phyloP scores from a whole-genome alignment of 2,888 invertebrate species.

The Ophion slaviceki region DNA sequence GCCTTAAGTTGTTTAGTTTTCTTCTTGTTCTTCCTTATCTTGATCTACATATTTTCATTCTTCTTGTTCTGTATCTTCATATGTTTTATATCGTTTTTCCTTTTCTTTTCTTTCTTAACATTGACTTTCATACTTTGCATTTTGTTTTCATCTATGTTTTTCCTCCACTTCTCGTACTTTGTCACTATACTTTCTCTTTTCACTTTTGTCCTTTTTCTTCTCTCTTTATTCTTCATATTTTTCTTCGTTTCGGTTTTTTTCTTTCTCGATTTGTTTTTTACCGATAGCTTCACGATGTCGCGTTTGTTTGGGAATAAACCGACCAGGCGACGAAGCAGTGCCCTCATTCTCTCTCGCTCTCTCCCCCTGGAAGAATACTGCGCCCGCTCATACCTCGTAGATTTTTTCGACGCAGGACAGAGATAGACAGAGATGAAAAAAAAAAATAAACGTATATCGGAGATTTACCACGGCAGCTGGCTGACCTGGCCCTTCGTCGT shows the following conservation, averaged over 20 bases:
- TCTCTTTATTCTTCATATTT: background rate
- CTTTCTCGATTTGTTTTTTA: background rate
- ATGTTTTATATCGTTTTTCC: background rate
- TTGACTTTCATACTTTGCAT: background rate
- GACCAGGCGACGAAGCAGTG: conserved; percentile 17
- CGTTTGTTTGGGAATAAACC: conserved; percentile 23
- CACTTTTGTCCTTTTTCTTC: background rate
- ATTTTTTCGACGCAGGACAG: conserved; percentile 15
- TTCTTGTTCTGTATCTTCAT: background rate
- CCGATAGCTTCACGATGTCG: conserved; percentile 8
- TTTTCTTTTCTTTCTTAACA: background rate
- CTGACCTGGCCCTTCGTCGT: conserved; percentile 57
- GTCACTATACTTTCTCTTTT: background rate
- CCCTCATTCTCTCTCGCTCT: background rate
- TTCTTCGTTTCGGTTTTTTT: background rate
- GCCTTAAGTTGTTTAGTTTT: background rate
- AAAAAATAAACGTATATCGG: conserved; percentile 57
- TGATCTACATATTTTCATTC: background rate
- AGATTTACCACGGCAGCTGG: conserved; percentile 68
- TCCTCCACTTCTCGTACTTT: no score
- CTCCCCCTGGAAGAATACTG: conserved; percentile 19
- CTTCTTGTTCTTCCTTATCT: background rate
- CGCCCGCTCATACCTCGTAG: conserved; percentile 29
- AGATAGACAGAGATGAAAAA: conserved; percentile 10
- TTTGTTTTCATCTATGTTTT: no score